A percentile compares a stretch with the other conserved stretches of the same genome.
Evolutionary conservation across 2,888 invertebrate genomes (phyloP).

Genomic region (Tiliacea aurago): DNA sequence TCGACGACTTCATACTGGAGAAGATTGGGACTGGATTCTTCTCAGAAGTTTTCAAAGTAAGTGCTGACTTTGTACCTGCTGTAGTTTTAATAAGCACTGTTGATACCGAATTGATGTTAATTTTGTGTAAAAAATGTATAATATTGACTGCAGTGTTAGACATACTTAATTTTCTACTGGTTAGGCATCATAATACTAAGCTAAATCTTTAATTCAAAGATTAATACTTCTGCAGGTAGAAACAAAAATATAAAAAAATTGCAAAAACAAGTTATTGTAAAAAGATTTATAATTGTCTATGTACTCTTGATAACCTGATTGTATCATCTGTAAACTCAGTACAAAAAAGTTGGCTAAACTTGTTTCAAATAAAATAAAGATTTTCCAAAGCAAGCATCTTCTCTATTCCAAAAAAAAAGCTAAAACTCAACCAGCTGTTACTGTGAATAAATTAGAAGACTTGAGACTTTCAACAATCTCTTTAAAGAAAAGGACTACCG

Average conservation of each 20-base stretch:
- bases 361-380: neutral
- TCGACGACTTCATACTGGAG: slow-evolving; percentile 98
- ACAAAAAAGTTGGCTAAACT: neutral
- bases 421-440: slow-evolving; percentile 37
- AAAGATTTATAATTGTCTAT: neutral
- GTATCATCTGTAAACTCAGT: neutral
- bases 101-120: neutral
- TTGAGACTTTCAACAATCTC: slow-evolving; percentile 53
- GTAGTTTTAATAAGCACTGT: neutral
- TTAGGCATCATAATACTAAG: neutral
- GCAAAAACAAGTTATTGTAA: slow-evolving; percentile 1
- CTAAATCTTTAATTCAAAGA: neutral
- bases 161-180: neutral
- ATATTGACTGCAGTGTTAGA: neutral
- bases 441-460: slow-evolving; percentile 54
- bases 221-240: neutral
- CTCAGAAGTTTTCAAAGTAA: slow-evolving; percentile 99
- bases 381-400: neutral
- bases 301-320: no score
- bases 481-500: neutral
- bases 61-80: slow-evolving; percentile 66
- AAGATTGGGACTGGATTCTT: slow-evolving; percentile 99
- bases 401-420: slow-evolving; percentile 10
- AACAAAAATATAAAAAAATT: neutral
- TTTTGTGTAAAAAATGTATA: neutral